Evolutionary conservation across 2,113 vertebrate genomes (phyloP), one percentile per base, ranked within the genome.

Genomic region (Ahaetulla prasina): DNA sequence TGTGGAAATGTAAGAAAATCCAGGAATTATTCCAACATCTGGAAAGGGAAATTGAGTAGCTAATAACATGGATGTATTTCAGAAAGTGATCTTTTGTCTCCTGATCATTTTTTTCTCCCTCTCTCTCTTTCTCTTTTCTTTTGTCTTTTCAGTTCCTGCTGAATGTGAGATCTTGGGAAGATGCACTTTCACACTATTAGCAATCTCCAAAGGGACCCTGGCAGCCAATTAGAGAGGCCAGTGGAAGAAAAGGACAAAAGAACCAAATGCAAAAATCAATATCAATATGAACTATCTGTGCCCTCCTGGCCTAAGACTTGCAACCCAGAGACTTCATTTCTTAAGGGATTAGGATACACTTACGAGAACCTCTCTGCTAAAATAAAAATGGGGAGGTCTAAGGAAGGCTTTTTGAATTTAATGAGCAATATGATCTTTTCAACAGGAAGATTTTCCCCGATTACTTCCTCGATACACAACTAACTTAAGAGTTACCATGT

Each of bases 181-280:
- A 74, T 91, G 91, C 92, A 89, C 91, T 94, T 94, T 94, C 93
- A 90, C 92, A 94, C 92, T 89, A 86, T 93, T 94, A 93, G 91
- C 90, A 91, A 87, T 89, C 87, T 93, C 93, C 90, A 92, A 94
- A 93, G 93, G 55, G 92, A 94, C 90, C 91, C 74, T 74, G 86
- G 84, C 74, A 89, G 84, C 87, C 90, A 92, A 93, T 93, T 89
- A 87, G 88, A 87, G 93, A 57, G 63, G 89, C 91, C 60, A 80
- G 84, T 88, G 85, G 91, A 85, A 45, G 91, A 68, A 89, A 90
- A 94, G 91, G 89, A 90, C 91, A 90, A 87, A 92, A 91, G 90
- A 68, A 85, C 63, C 39, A 52, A 94, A 94, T 88, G 89, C 91
- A 90, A 90, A 92, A 94, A 94, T 94, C 89, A 92, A 87, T 94